Base-by-base conservation (phyloP, 2,113 vertebrate genomes). In the Vidua chalybeata region DNA sequence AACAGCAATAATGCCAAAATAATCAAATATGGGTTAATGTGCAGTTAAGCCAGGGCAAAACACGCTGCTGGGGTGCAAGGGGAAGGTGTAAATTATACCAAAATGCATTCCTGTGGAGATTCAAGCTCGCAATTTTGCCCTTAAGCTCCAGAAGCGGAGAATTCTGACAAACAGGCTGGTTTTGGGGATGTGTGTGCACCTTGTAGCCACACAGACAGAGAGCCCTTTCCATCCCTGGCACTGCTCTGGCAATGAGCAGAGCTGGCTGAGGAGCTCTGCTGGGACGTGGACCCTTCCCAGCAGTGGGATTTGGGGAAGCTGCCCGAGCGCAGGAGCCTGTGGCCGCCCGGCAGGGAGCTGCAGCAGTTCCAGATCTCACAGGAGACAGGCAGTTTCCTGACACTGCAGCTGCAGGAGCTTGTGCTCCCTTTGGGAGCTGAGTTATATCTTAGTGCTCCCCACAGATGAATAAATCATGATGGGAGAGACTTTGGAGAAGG, bases 401-500 rank as follows among this genome's bases (percentile, higher is more conserved):
- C 6, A 0, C 33, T 37, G 28, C 62, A 52, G 79, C 76, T 71
- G 43, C 17, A 84, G 64, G 30, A 74, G 62, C 78, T 90, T 1
- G 0, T 26, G 67, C 48, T 63, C 63, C 80, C 77, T 41, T 16
- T 46, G 84, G 77, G 93, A 82, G 35, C n/a, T 80, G 54, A 62
- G 87, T 62, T 81, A 39, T 43, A n/a, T 55, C 73, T 87, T 58
- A 62, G 77, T 0, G 0, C 87, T 92, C 89, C 75, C 81, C 82
- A 26, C 58, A 78, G 48, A 85, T 94, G 86, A 95, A 94, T 89
- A 94, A 96, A 87, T 91, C 72, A 61, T 73, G 78, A 62, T 27
- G 41, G 84, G 64, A 86, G 75, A 85, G 46, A 6, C 89, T 94
- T 74, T 68, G 68, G 73, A 80, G 89, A 59, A 28, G 5, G 62